phyloP scores from a whole-genome alignment of 2,113 vertebrate genomes.

The Uria aalge region DNA sequence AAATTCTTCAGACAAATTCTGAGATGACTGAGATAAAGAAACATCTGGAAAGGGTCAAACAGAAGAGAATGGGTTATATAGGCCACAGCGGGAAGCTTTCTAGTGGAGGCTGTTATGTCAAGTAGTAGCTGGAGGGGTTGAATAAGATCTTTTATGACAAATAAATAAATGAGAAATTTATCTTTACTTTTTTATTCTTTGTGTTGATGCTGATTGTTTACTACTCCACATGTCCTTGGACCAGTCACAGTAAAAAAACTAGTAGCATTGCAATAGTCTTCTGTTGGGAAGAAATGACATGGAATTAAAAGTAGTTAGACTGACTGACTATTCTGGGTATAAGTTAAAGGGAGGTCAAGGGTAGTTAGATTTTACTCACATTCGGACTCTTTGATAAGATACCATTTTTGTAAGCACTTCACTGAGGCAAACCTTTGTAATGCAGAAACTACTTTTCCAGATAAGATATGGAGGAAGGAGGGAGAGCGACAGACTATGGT shows the following conservation, averaged over 20 bases:
- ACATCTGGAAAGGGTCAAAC: slow-evolving; percentile 71
- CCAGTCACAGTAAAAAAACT: not conserved
- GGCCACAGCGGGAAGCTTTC: not conserved
- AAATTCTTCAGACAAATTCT: slow-evolving; percentile 76
- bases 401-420: not conserved
- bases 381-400: not conserved
- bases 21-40: slow-evolving; percentile 75
- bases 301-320: not conserved
- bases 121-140: not conserved
- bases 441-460: not conserved
- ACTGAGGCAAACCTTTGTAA: not conserved
- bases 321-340: not conserved
- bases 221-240: not conserved
- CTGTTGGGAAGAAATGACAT: not conserved
- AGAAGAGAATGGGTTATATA: not conserved
- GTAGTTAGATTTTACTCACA: not conserved
- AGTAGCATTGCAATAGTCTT: not conserved
- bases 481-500: not conserved
- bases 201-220: not conserved
- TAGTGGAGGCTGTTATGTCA: not conserved
- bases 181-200: not conserved
- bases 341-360: not conserved
- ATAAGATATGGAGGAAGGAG: not conserved
- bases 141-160: not conserved
- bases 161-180: not conserved